A percentile compares a stretch with the other conserved stretches of the same genome.
phyloP scores from a whole-genome alignment of 2,797 vertebrate genomes.

The Numenius phaeopus region DNA sequence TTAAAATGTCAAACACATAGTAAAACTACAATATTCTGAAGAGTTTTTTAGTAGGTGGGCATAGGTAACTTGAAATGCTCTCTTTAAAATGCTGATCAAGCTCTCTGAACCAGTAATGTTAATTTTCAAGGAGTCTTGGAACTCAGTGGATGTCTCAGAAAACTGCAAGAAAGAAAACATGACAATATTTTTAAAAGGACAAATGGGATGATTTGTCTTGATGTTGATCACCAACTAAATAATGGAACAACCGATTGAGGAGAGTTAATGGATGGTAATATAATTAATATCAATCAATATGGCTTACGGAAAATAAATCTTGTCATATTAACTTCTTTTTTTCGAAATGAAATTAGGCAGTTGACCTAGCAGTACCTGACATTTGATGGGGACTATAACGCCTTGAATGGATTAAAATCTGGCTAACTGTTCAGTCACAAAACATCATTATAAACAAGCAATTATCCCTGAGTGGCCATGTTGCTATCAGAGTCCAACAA shows the following conservation, averaged over 20 bases:
- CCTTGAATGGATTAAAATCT: not conserved
- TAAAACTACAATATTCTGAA: not conserved
- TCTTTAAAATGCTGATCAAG: not conserved
- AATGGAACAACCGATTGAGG: not conserved
- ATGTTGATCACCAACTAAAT: not conserved
- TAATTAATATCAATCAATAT: not conserved
- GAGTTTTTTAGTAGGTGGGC: not conserved
- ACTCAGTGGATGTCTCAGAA: not conserved
- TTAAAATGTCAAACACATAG: not conserved
- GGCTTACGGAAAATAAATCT: constrained; percentile 7
- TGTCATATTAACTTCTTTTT: not conserved
- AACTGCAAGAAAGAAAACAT: not conserved
- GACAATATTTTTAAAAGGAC: not conserved
- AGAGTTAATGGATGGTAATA: not conserved
- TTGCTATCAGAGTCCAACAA: not conserved
- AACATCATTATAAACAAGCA: not conserved
- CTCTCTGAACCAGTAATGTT: not conserved
- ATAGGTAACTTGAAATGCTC: not conserved
- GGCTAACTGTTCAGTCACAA: not conserved
- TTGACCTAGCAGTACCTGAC: not conserved
- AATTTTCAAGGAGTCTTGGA: not conserved
- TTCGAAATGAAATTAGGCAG: not conserved
- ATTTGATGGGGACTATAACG: not conserved
- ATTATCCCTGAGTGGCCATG: not conserved
- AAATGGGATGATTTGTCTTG: not conserved